Percentiles rank a stretch among this genome's conserved stretches.
Evolutionary conservation across 2,113 vertebrate species (phyloP).

Genomic region (Clarias batrachus): DNA sequence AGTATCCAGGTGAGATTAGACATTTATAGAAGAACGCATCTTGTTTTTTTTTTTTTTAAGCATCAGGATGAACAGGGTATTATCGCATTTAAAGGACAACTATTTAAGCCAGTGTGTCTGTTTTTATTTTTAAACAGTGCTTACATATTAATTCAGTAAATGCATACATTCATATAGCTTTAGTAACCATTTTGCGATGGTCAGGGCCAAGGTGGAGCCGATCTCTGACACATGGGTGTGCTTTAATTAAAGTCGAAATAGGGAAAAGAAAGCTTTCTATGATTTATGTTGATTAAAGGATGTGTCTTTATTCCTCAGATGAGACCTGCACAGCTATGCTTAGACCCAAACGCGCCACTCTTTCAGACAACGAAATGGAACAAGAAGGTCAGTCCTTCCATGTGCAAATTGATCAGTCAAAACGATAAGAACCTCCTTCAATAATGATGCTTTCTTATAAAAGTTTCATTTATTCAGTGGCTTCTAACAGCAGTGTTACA

Average conservation of each 20-base stretch:
- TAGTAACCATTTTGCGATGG: not conserved
- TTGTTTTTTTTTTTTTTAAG: not conserved
- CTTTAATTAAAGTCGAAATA: not conserved
- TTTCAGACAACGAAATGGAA: not conserved
- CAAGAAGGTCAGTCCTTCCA: conserved; percentile 49
- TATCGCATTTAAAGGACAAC: not conserved
- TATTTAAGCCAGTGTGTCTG: not conserved
- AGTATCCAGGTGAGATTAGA: not conserved
- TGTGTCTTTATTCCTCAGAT: conserved; percentile 51
- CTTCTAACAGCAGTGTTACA: not conserved
- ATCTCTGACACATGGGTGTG: not conserved
- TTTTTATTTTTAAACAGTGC: not conserved
- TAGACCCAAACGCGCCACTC: conserved; percentile 59
- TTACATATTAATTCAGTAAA: not conserved
- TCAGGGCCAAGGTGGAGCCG: not conserved
- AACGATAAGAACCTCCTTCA: not conserved
- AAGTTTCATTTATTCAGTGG: not conserved
- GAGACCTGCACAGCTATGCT: conserved; percentile 57
- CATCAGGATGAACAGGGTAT: not conserved
- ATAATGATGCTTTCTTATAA: not conserved
- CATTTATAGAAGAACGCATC: not conserved
- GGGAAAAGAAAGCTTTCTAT: not conserved
- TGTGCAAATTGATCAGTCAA: not conserved
- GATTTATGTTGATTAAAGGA: not conserved
- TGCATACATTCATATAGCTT: not conserved